Conservation (phyloP, 2,888 invertebrate species). For the Isoperla grammatica region DNA sequence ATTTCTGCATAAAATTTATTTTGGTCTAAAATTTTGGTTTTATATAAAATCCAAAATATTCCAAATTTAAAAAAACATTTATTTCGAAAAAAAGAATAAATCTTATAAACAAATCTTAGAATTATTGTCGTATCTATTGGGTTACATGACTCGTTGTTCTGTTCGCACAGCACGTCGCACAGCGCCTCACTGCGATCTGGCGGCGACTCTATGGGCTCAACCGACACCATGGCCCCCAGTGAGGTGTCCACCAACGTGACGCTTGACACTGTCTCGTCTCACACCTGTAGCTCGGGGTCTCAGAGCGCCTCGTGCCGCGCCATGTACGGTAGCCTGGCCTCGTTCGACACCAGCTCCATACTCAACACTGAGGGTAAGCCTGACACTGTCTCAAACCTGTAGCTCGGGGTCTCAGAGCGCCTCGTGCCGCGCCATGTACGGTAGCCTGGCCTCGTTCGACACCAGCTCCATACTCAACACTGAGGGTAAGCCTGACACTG, state of each 20-base stretch:
- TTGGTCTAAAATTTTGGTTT: too few species aligned
- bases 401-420: too few species aligned
- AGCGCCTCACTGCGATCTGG: constrained; percentile 36
- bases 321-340: constrained; percentile 51
- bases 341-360: constrained; percentile 47
- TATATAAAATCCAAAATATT: too few species aligned
- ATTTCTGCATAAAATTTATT: too few species aligned
- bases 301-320: constrained; percentile 49
- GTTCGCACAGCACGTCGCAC: constrained; percentile 41
- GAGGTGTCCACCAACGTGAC: constrained; percentile 51
- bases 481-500: too few species aligned
- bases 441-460: too few species aligned
- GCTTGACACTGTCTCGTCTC: constrained; percentile 49
- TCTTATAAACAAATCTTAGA: background rate
- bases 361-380: constrained; percentile 51
- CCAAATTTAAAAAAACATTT: too few species aligned
- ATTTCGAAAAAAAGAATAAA: background rate
- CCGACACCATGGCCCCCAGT: constrained; percentile 51
- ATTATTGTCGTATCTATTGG: background rate
- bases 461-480: too few species aligned
- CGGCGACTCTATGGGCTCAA: constrained; percentile 45
- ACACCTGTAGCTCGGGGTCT: constrained; percentile 44
- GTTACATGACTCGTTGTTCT: too few species aligned
- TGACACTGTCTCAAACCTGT: too few species aligned
- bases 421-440: too few species aligned